phyloP scores from a whole-genome alignment of 2,888 invertebrate species.

The Lepeophtheirus nordmannii region DNA sequence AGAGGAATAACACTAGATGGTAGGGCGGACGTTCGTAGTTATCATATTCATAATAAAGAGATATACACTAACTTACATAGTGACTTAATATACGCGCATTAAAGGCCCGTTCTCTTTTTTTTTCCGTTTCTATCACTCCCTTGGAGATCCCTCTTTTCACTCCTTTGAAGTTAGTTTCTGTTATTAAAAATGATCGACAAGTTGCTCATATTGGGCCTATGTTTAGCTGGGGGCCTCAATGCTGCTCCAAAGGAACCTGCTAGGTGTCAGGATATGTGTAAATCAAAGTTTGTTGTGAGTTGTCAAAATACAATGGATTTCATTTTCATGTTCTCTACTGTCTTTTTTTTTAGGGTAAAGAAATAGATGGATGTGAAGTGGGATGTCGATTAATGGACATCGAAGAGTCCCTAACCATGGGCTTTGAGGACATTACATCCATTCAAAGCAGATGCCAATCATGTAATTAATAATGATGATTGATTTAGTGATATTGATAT shows the following conservation, averaged over 20 bases:
- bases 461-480: too few relatives aligned
- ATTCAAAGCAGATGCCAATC: background rate
- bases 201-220: background rate
- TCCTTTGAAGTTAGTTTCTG: too few relatives aligned
- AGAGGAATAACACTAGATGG: too few relatives aligned
- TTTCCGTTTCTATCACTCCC: too few relatives aligned
- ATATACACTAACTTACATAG: too few relatives aligned
- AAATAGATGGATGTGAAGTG: background rate
- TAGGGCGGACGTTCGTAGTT: too few relatives aligned
- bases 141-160: too few relatives aligned
- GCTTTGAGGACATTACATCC: background rate
- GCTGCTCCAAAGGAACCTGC: background rate
- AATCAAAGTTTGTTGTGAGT: background rate
- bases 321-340: background rate
- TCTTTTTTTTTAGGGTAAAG: background rate
- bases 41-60: too few relatives aligned
- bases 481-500: too few relatives aligned
- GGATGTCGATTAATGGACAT: background rate
- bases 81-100: too few relatives aligned
- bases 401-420: background rate
- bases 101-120: too few relatives aligned
- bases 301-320: background rate
- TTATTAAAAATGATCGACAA: too few relatives aligned
- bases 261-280: background rate
- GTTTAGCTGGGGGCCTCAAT: background rate